Evolutionary conservation across 2,888 invertebrate species (phyloP).

Genomic region (Sarcophaga carnaria): DNA sequence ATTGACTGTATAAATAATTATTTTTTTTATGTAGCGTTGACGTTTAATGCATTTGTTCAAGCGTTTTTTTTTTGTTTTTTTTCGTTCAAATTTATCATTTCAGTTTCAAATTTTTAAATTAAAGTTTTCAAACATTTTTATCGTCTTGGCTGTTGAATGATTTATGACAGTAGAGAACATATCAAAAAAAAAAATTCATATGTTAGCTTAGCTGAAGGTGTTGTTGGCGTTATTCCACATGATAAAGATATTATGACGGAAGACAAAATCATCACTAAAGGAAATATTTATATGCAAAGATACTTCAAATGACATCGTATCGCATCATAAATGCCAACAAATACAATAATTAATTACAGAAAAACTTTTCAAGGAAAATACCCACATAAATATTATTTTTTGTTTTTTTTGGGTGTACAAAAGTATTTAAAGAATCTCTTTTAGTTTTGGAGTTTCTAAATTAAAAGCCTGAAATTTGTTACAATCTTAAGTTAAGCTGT

Average conservation of each 20-base stretch:
- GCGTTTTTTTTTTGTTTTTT: slow-evolving; percentile 35
- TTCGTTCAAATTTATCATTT: background rate
- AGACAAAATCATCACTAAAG: slow-evolving; percentile 25
- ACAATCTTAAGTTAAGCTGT: no score
- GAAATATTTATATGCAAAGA: slow-evolving; percentile 12
- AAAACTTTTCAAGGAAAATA: slow-evolving; percentile 4
- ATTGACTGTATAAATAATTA: background rate
- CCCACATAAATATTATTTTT: background rate
- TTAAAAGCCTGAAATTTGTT: no score
- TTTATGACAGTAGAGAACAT: slow-evolving; percentile 42
- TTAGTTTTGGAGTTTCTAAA: no score
- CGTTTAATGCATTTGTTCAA: slow-evolving; percentile 58
- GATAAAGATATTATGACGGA: slow-evolving; percentile 47
- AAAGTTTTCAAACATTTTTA: slow-evolving; percentile 15
- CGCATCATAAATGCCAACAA: background rate
- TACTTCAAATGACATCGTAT: background rate
- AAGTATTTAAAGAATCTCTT: no score
- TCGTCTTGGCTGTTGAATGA: slow-evolving; percentile 38
- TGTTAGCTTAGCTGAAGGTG: background rate
- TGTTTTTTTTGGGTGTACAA: no score
- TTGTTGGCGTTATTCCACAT: background rate
- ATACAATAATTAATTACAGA: slow-evolving; percentile 1
- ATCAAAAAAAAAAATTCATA: background rate
- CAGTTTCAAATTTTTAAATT: background rate
- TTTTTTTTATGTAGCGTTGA: background rate